phyloP scores from a whole-genome alignment of 2,888 invertebrate genomes.

The Sclerodermus sp. region DNA sequence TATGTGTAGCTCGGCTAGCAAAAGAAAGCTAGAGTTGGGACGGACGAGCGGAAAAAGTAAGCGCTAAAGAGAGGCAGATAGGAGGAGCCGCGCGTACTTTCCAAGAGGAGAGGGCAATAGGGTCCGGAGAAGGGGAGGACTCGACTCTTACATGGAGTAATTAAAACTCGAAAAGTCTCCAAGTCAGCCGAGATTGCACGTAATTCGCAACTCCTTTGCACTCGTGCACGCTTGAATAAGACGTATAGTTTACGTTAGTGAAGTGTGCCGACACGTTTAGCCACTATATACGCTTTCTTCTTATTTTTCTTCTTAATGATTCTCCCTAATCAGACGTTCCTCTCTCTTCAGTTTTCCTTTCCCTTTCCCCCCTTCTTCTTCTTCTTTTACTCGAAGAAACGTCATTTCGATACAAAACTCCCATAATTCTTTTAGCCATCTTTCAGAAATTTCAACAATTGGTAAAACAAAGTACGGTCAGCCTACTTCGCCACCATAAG shows the following conservation, averaged over 20 bases:
- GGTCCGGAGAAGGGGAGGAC: slow-evolving; percentile 8
- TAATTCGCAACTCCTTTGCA: slow-evolving; percentile 39
- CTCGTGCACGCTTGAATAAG: slow-evolving; percentile 4
- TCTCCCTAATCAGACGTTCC: too few relatives aligned
- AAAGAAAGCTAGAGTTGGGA: slow-evolving; percentile 6
- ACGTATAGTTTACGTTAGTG: neutral
- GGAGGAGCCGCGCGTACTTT: slow-evolving; percentile 1
- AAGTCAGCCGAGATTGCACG: slow-evolving; percentile 35
- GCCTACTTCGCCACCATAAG: too few relatives aligned
- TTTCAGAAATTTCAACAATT: too few relatives aligned
- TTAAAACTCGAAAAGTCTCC: slow-evolving; percentile 45
- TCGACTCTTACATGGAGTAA: slow-evolving; percentile 37
- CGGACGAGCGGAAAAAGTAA: neutral
- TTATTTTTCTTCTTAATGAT: slow-evolving; percentile 12
- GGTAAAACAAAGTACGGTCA: too few relatives aligned
- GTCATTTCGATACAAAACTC: too few relatives aligned
- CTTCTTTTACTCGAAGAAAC: too few relatives aligned
- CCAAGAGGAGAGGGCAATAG: slow-evolving; percentile 8
- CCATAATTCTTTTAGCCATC: slow-evolving; percentile 2
- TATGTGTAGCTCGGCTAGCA: too few relatives aligned
- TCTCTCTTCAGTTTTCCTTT: too few relatives aligned
- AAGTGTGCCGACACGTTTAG: too few relatives aligned
- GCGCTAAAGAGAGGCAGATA: neutral
- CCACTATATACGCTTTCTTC: slow-evolving; percentile 5
- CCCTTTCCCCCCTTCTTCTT: slow-evolving; percentile 1